These are phyloP conservation scores for Mactra quadrangularis DNA, from an alignment of 1,140 invertebrate species.

Conservation along the genomic window DNA sequence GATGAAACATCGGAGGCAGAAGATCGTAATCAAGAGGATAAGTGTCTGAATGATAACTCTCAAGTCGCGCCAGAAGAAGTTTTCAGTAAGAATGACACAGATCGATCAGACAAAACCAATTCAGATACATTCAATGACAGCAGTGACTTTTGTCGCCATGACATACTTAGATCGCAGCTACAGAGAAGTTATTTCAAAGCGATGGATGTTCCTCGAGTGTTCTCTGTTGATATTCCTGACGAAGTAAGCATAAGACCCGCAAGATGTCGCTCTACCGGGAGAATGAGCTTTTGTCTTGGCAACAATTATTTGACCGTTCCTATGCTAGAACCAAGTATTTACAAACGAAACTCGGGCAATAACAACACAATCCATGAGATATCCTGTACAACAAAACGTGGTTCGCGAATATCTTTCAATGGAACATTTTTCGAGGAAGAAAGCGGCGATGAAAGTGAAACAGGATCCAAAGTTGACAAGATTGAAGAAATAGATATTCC, in stretches of 20 bases:
- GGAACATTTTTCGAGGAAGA: conserved; percentile 40
- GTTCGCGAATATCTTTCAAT: conserved; percentile 35
- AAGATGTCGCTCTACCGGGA: conserved; percentile 13
- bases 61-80: background rate
- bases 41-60: background rate
- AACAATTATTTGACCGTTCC: conserved; percentile 56
- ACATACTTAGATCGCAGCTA: no score
- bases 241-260: conserved; percentile 19
- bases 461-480: background rate
- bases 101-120: no score
- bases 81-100: no score
- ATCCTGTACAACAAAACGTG: conserved; percentile 28
- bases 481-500: background rate
- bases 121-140: no score
- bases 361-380: conserved; percentile 39
- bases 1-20: conserved; percentile 30
- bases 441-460: conserved; percentile 3
- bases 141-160: no score
- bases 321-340: conserved; percentile 15
- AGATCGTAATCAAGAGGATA: background rate
- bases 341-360: conserved; percentile 48
- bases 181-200: no score
- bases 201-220: background rate
- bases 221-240: conserved; percentile 28
- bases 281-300: conserved; percentile 54